Evolutionary conservation across 2,113 vertebrate species (phyloP), one percentile per base, ranked within the genome.

Genomic region (Sturnus vulgaris): DNA sequence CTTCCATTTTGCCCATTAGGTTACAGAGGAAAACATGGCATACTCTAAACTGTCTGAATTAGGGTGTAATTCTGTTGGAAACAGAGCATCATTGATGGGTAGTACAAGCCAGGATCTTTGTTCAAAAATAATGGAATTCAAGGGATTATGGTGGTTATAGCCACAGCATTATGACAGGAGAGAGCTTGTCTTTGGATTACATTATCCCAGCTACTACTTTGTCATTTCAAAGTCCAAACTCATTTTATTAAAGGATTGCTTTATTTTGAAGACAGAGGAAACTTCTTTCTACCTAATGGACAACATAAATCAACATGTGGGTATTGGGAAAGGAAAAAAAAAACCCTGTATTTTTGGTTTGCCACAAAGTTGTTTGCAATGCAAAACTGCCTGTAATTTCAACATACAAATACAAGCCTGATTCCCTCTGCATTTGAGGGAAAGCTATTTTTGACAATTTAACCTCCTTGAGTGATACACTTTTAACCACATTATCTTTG

Each of bases 361-460:
- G 40, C 92, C 93, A 93, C 90, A 46, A 56, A 88, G 71, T 27
- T 88, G 52, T 96, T 90, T 81, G 63, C 92, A 68, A 35, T 87
- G 64, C 60, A 83, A 77, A 95, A 66, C 64, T 60, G 72, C 44
- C 94, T 96, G 56, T 88, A 86, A 92, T 97, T 96, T 82, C 60
- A 83, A 49, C 71, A 39, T 64, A 69, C 28, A 82, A 93, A 86
- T 91, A 64, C 88, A 88, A 81, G 68, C 33, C 68, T 70, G 57
- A 86, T 78, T 82, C 24, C 39, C 39, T 39, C 70, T 93, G 71
- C 65, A 61, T 80, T 92, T 92, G 85, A 81, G 69, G 44, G 33
- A 85, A 93, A 85, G 56, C n/a, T 96, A 86, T 95, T 96, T 94
- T 66, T 81, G 88, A 64, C 56, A 56, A 3, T 78, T 63, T 92